phyloP scores from a whole-genome alignment of 2,797 vertebrate species.

The Eutrigla gurnardus region DNA sequence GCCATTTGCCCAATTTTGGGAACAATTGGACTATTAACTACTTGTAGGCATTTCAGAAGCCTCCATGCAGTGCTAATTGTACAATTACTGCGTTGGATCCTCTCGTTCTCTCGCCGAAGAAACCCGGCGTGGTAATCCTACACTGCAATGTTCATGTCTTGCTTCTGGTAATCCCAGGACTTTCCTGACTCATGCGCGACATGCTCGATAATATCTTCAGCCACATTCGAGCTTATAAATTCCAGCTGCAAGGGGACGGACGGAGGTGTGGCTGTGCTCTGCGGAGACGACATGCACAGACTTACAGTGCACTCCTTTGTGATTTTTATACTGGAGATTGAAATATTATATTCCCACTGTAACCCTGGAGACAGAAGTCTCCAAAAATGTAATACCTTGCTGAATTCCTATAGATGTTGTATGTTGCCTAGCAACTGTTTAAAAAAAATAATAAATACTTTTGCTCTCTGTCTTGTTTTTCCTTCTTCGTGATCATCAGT shows the following conservation, averaged over 20 bases:
- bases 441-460: slow-evolving; percentile 29
- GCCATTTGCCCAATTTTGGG: slow-evolving; percentile 67
- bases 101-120: slow-evolving; percentile 41
- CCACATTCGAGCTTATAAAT: slow-evolving; percentile 50
- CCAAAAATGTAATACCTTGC: slow-evolving; percentile 80
- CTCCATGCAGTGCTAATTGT: slow-evolving; percentile 70
- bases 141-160: slow-evolving; percentile 23
- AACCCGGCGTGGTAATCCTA: slow-evolving; percentile 40
- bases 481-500: slow-evolving; percentile 58
- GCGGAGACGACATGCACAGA: slow-evolving; percentile 15
- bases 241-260: slow-evolving; percentile 49
- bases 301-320: slow-evolving; percentile 33
- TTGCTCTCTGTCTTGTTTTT: slow-evolving; percentile 57
- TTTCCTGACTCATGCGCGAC: slow-evolving; percentile 39
- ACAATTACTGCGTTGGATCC: slow-evolving; percentile 56
- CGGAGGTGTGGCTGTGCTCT: slow-evolving; percentile 23
- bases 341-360: slow-evolving; percentile 79
- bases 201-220: slow-evolving; percentile 44
- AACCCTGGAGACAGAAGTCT: slow-evolving; percentile 84
- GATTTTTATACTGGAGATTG: slow-evolving; percentile 63
- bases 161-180: slow-evolving; percentile 45
- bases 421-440: slow-evolving; percentile 88
- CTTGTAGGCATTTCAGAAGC: slow-evolving; percentile 59
- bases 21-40: slow-evolving; percentile 66
- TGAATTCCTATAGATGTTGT: slow-evolving; percentile 86